Conservation (phyloP, 1,140 invertebrate genomes). For the Zaprionus nigranus region DNA sequence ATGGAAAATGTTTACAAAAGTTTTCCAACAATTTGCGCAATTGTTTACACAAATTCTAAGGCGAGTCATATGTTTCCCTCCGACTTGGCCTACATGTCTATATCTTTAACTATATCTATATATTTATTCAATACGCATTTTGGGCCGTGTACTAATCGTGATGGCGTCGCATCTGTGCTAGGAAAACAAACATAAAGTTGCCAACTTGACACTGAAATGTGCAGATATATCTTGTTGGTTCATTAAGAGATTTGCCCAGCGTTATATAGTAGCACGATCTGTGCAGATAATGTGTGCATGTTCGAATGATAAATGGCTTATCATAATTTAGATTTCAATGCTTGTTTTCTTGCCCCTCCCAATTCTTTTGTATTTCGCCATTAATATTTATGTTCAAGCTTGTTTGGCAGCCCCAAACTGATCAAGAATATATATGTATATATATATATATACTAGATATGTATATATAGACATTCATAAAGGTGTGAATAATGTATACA, state of each 20-base stretch:
- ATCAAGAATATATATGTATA: background rate
- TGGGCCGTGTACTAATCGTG: constrained; percentile 15
- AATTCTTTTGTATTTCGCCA: background rate
- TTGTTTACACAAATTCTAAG: constrained; percentile 16
- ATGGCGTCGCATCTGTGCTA: constrained; percentile 12
- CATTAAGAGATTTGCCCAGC: constrained; percentile 67
- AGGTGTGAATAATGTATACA: background rate
- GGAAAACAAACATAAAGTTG: constrained; percentile 67
- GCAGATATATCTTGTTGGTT: constrained; percentile 50
- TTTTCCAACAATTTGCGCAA: constrained; percentile 26
- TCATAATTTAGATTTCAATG: constrained; percentile 36
- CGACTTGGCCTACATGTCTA: constrained; percentile 2
- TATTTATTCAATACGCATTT: constrained; percentile 10
- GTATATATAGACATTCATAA: background rate
- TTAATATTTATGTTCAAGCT: background rate
- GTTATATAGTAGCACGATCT: constrained; percentile 41
- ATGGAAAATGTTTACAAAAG: constrained; percentile 31
- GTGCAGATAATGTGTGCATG: constrained; percentile 14
- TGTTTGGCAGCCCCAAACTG: background rate
- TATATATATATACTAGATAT: background rate
- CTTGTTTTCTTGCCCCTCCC: constrained; percentile 1
- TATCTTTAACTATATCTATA: constrained; percentile 6
- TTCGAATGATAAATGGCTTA: constrained; percentile 45
- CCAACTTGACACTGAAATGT: constrained; percentile 71
- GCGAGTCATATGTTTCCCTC: background rate